These are phyloP conservation scores for Barnardius zonarius DNA, from an alignment of 2,113 vertebrate genomes.

Conservation along the genomic window DNA sequence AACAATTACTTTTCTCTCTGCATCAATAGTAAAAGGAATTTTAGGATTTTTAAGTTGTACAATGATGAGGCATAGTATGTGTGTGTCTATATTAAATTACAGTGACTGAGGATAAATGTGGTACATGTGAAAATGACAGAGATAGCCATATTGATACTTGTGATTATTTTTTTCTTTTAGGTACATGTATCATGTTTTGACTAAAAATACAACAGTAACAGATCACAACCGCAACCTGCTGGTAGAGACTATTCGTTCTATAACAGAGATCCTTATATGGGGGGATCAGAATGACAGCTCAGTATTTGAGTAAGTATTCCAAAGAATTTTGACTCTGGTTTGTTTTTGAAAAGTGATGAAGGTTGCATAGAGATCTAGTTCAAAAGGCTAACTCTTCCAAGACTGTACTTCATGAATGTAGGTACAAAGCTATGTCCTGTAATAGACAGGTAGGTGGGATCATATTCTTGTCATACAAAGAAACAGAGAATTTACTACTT, in stretches of 20 bases:
- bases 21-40: background rate
- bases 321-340: background rate
- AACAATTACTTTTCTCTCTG: background rate
- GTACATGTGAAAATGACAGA: background rate
- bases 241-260: conserved; percentile 97
- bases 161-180: conserved; percentile 60
- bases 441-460: background rate
- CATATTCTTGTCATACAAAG: background rate
- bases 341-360: background rate
- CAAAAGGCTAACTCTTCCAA: background rate
- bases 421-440: background rate
- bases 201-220: conserved; percentile 98
- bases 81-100: background rate
- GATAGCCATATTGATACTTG: background rate
- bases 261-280: conserved; percentile 98
- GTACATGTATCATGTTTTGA: conserved; percentile 94
- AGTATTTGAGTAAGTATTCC: conserved; percentile 91
- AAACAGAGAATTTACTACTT: background rate
- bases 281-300: conserved; percentile 99
- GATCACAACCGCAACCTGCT: conserved; percentile 96
- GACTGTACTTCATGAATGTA: background rate
- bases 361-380: background rate
- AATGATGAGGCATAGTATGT: background rate
- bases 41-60: background rate
- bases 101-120: background rate